phyloP scores from a whole-genome alignment of 2,888 invertebrate genomes.

The Penaeus monodon region DNA sequence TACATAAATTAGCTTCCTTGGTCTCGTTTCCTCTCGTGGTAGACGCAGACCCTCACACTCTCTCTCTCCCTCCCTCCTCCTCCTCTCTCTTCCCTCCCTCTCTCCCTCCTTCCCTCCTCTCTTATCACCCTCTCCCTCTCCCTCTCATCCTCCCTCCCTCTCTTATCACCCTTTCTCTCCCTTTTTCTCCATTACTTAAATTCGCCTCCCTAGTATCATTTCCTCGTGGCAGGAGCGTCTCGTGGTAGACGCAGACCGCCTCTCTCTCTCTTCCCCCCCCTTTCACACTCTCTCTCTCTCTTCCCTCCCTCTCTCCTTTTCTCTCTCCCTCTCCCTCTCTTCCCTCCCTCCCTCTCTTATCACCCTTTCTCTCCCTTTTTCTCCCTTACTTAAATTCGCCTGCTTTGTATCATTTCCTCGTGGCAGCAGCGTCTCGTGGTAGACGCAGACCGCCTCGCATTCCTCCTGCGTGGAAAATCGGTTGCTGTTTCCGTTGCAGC shows the following conservation, averaged over 20 bases:
- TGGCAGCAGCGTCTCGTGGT: conserved; percentile 46
- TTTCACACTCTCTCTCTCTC: no score
- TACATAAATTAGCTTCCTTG: conserved; percentile 47
- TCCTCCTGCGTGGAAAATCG: conserved; percentile 79
- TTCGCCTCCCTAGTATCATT: conserved; percentile 51
- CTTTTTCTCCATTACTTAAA: conserved; percentile 57
- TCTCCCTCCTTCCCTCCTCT: no score
- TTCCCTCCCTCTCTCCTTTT: no score
- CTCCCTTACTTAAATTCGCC: conserved; percentile 50
- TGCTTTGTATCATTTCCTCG: conserved; percentile 48
- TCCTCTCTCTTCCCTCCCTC: no score
- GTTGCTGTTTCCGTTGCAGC: conserved; percentile 86
- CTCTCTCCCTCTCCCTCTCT: no score
- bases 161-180: no score
- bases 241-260: conserved; percentile 56
- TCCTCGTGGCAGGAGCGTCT: conserved; percentile 40
- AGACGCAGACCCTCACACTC: no score
- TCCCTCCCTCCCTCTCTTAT: no score
- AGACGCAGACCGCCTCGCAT: conserved; percentile 73
- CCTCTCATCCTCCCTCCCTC: accelerated
- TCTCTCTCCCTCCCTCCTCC: no score
- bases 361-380: no score
- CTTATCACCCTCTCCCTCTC: no score
- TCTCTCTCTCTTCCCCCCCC: no score
- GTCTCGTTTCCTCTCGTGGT: background rate